phyloP scores from a whole-genome alignment of 2,113 vertebrate genomes.

The Mirounga angustirostris region DNA sequence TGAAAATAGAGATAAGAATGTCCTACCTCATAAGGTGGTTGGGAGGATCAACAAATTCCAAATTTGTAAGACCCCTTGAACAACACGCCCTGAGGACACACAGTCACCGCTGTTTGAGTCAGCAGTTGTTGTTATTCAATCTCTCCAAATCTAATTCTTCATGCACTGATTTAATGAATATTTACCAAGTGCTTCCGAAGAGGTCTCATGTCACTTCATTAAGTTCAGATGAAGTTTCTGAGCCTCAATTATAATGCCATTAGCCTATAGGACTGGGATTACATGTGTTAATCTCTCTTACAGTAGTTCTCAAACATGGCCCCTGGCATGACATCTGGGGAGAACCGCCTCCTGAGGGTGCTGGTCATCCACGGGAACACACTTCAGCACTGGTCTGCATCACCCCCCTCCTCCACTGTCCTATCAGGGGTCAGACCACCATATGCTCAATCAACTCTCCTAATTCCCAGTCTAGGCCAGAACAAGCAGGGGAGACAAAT shows the following conservation, averaged over 20 bases:
- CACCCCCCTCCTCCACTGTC: neutral
- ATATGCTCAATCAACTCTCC: neutral
- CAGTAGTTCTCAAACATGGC: neutral
- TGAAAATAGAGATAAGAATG: neutral
- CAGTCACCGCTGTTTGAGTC: neutral
- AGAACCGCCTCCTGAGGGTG: neutral
- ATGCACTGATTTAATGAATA: constrained; percentile 17
- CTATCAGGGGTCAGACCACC: neutral
- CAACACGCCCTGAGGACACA: neutral
- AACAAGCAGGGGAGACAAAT: neutral
- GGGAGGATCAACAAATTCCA: neutral
- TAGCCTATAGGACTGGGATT: neutral
- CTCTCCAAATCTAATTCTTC: neutral
- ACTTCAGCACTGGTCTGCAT: accelerated
- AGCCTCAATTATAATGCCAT: neutral
- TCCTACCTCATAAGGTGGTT: neutral
- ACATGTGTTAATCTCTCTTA: neutral
- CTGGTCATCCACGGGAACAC: neutral
- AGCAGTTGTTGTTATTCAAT: neutral
- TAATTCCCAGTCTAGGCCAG: neutral
- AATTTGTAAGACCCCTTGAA: neutral
- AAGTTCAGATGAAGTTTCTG: constrained; percentile 38
- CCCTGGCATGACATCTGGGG: neutral
- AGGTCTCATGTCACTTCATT: neutral
- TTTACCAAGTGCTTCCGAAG: constrained; percentile 54